phyloP scores from a whole-genome alignment of 2,797 vertebrate genomes.

The Molossus alvarezi region DNA sequence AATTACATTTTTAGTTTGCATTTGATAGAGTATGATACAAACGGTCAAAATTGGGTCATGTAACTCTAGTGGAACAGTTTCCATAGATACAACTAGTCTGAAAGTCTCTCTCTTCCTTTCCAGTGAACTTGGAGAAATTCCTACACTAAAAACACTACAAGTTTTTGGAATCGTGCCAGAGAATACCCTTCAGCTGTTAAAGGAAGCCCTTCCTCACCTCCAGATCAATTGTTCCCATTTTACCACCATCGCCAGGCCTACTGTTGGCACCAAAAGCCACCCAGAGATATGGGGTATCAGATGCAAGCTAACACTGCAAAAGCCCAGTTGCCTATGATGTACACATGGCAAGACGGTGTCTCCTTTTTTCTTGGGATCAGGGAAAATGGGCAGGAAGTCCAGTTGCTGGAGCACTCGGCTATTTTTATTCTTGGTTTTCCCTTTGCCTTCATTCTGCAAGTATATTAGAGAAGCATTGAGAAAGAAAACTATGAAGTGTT shows the following conservation, averaged over 20 bases:
- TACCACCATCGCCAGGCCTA: conserved; percentile 94
- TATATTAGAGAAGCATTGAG: conserved; percentile 34
- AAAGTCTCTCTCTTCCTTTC: conserved; percentile 77
- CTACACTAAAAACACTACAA: conserved; percentile 92
- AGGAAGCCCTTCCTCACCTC: conserved; percentile 92
- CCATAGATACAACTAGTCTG: conserved; percentile 25
- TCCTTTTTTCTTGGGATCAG: conserved; percentile 12
- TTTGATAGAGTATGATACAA: not conserved
- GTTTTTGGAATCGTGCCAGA: conserved; percentile 95
- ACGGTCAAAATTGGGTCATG: not conserved
- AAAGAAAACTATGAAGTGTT: conserved; percentile 48
- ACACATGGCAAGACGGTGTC: not conserved
- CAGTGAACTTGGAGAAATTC: conserved; percentile 94
- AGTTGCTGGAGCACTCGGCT: conserved; percentile 60
- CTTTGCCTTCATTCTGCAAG: conserved; percentile 66
- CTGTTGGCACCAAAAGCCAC: conserved; percentile 87
- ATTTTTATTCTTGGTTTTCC: conserved; percentile 71
- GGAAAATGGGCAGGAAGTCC: conserved; percentile 37
- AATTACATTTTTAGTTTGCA: not conserved
- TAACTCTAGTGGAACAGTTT: not conserved
- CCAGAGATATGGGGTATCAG: conserved; percentile 93
- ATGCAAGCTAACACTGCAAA: conserved; percentile 91
- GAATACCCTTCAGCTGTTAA: conserved; percentile 91
- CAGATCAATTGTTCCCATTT: conserved; percentile 94
- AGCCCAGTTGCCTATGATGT: conserved; percentile 79